These are phyloP conservation scores for Buteo buteo DNA, from an alignment of 2,113 vertebrate species.

Conservation along the genomic window DNA sequence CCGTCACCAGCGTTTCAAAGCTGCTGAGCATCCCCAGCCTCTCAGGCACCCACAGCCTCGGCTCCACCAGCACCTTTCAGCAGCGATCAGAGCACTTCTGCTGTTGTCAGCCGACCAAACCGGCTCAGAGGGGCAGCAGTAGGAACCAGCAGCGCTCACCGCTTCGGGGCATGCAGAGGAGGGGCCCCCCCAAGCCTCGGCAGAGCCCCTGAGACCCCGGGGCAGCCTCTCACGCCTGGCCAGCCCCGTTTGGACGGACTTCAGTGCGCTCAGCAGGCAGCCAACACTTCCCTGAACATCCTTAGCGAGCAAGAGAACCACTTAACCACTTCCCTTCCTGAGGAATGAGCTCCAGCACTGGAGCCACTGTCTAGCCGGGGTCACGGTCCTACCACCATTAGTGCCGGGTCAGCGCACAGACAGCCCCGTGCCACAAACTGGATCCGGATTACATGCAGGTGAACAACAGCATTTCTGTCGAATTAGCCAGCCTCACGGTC, in stretches of 20 bases:
- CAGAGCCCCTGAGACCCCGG: not conserved
- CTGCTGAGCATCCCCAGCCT: rapidly evolving
- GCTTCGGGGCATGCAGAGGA: not conserved
- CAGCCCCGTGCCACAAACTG: not conserved
- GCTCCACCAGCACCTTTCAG: not conserved
- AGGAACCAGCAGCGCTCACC: rapidly evolving
- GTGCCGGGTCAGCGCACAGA: not conserved
- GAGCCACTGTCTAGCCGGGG: not conserved
- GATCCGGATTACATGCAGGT: rapidly evolving
- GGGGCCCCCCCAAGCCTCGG: rapidly evolving
- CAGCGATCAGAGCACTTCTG: rapidly evolving
- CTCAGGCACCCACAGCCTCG: rapidly evolving
- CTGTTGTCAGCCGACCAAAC: rapidly evolving
- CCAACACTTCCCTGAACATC: not conserved
- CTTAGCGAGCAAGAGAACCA: not conserved
- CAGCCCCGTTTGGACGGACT: not conserved
- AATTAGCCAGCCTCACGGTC: not conserved
- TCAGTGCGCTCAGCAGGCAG: not conserved
- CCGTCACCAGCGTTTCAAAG: rapidly evolving
- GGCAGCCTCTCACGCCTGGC: not conserved
- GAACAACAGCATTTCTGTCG: not conserved
- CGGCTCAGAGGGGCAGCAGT: not conserved
- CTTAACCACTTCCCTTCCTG: not conserved
- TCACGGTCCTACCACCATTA: not conserved
- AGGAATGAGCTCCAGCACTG: not conserved